phyloP scores from a whole-genome alignment of 1,140 invertebrate genomes.

The Frieseomelitta varia region DNA sequence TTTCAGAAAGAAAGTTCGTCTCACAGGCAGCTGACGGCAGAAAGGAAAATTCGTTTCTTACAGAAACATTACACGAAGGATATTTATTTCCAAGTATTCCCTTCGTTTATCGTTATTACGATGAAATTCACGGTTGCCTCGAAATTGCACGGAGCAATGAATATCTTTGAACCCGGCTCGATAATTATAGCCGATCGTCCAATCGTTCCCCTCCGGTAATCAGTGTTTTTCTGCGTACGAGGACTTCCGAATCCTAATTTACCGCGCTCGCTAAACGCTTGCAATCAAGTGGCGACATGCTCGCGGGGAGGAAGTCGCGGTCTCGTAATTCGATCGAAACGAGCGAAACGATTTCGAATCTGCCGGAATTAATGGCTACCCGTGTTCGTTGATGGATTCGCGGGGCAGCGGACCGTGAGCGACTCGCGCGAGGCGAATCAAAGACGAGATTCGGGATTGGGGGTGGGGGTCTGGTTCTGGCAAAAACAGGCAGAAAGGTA shows the following conservation, averaged over 20 bases:
- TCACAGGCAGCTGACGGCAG: too few relatives aligned
- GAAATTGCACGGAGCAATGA: neutral
- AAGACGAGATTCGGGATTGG: neutral
- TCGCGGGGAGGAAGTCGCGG: neutral
- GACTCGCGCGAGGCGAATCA: neutral
- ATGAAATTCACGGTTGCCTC: neutral
- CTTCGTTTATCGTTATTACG: neutral
- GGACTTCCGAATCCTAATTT: neutral
- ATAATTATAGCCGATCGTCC: neutral
- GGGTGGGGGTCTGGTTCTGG: neutral
- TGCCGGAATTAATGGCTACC: conserved; percentile 28
- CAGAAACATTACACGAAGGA: neutral
- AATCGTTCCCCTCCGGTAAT: neutral
- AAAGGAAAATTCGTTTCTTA: too few relatives aligned
- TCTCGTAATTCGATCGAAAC: conserved; percentile 16
- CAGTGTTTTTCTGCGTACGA: neutral
- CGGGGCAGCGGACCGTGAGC: neutral
- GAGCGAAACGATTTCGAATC: conserved; percentile 22
- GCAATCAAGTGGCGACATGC: neutral
- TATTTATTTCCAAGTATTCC: neutral
- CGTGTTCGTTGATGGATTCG: conserved; percentile 29
- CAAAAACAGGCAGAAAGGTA: conserved; percentile 18
- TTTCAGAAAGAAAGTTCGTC: neutral
- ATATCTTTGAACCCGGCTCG: neutral
- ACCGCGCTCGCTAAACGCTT: neutral